Base-by-base conservation (phyloP, 2,113 vertebrate genomes). In the Mus spicilegus region DNA sequence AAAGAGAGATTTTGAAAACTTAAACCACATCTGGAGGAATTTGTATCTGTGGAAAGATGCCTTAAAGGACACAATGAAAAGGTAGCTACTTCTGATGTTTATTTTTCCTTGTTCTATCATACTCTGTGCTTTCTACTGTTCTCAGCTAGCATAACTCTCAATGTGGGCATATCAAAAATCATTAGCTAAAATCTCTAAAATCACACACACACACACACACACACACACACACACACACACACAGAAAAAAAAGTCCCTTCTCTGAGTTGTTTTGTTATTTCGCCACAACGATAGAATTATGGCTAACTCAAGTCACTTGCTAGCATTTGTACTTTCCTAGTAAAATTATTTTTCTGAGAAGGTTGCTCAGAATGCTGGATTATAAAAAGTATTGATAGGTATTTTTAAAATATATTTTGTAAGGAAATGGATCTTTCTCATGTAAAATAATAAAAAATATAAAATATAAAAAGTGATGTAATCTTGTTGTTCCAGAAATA, bases 61-160 rank as follows among this genome's bases (percentile, higher is more conserved):
- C 1, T 5, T 65, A 33, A 61, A 51, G 39, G 14, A 1, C 0
- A 26, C 28, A 63, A 4, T 49, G 30, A 24, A 8, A 24, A 20
- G 0, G 19, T 22, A 39, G 65, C 8, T 65, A 51, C 2, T 56
- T 90, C 36, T 10, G 36, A 0, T 56, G 1, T 42, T n/a, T 70
- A 8, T 56, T 3, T 12, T 84, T 73, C 1, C 8, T 30, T 11
- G 6, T 0, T 39, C 39, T 5, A 12, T 24, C 4, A 17, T 8
- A 9, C 4, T 33, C 6, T 63, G 1, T 2, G 2, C 0, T 11
- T 0, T 42, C 76, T 49, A 2, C 17, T 81, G 30, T 26, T 26
- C 10, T 39, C 5, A 36, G 30, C 9, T 65, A 22, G 4, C 14
- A 88, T 11, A 4, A 30, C 2, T 6, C 1, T 19, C 20, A 81